Conservation (phyloP, 1,140 invertebrate species). For the Leptinotarsa defecta region DNA sequence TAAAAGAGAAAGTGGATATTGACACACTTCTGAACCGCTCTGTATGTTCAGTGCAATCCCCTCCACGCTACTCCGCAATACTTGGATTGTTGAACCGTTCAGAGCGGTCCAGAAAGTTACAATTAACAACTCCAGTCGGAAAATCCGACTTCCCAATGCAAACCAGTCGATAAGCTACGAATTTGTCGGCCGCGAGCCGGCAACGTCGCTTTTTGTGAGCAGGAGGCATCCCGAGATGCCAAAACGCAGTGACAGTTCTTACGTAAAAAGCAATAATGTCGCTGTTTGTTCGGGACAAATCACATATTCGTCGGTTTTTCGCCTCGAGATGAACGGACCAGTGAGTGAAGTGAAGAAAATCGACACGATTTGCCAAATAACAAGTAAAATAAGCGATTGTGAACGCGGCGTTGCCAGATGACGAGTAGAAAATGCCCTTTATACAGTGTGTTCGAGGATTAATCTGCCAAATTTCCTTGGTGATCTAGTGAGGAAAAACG, state of each 20-base stretch:
- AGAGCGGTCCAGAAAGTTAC: not conserved
- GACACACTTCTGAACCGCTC: too few relatives aligned
- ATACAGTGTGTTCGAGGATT: conserved; percentile 2
- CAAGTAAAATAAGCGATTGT: conserved; percentile 8
- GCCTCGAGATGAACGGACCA: not conserved
- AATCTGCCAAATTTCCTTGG: not conserved
- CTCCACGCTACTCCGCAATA: too few relatives aligned
- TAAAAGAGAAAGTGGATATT: too few relatives aligned
- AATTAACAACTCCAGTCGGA: not conserved
- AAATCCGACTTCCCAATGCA: not conserved
- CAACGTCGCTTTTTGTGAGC: not conserved
- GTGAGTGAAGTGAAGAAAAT: not conserved
- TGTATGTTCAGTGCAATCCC: too few relatives aligned
- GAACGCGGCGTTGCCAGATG: conserved; percentile 14
- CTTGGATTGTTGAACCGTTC: not conserved
- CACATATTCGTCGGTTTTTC: not conserved
- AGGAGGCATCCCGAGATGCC: conserved; percentile 13
- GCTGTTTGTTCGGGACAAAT: not conserved
- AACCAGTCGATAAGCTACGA: not conserved
- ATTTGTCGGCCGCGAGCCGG: not conserved
- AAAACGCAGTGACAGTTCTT: conserved; percentile 3
- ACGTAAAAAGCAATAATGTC: conserved; percentile 19
- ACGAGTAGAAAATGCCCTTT: not conserved
- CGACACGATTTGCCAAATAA: not conserved
- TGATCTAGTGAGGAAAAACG: too few relatives aligned